These are phyloP conservation scores for Tetragonula carbonaria DNA, from an alignment of 2,888 invertebrate species.

Conservation along the genomic window DNA sequence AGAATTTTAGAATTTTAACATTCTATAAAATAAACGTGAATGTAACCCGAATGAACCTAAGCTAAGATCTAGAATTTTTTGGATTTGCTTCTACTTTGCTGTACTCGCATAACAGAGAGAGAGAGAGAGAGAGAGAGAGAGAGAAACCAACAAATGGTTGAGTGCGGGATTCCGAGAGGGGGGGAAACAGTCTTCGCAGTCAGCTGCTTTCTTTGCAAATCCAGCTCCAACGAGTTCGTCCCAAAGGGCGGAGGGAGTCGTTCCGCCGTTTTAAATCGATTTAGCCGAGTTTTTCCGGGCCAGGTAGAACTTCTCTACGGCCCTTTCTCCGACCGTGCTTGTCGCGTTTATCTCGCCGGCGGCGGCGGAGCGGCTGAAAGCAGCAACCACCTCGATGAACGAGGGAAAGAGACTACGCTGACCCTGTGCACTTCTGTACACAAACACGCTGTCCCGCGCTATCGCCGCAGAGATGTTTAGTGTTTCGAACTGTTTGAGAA, in stretches of 20 bases:
- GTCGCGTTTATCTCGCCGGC: slow-evolving; percentile 44
- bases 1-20: background rate
- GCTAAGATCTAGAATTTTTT: too few species aligned
- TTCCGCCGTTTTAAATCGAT: slow-evolving; percentile 81
- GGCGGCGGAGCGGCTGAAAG: slow-evolving; percentile 28
- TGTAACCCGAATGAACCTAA: too few species aligned
- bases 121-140: background rate
- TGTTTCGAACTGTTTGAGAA: slow-evolving; percentile 79
- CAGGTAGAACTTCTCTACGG: slow-evolving; percentile 74
- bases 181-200: slow-evolving; percentile 75
- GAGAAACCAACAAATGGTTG: slow-evolving; percentile 37
- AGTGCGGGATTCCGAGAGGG: slow-evolving; percentile 46
- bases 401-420: slow-evolving; percentile 27
- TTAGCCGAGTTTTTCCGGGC: slow-evolving; percentile 78
- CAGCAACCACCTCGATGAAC: slow-evolving; percentile 8
- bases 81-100: background rate
- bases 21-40: background rate
- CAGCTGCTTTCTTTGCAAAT: slow-evolving; percentile 82
- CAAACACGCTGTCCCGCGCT: slow-evolving; percentile 71
- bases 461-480: slow-evolving; percentile 78
- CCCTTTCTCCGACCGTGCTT: slow-evolving; percentile 20
- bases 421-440: slow-evolving; percentile 55
- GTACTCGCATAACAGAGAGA: background rate
- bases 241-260: slow-evolving; percentile 53
- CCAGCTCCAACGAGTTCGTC: slow-evolving; percentile 66